These are phyloP conservation scores for Gymnoscopelus microlampas DNA, from an alignment of 2,797 vertebrate genomes.

Conservation along the genomic window DNA sequence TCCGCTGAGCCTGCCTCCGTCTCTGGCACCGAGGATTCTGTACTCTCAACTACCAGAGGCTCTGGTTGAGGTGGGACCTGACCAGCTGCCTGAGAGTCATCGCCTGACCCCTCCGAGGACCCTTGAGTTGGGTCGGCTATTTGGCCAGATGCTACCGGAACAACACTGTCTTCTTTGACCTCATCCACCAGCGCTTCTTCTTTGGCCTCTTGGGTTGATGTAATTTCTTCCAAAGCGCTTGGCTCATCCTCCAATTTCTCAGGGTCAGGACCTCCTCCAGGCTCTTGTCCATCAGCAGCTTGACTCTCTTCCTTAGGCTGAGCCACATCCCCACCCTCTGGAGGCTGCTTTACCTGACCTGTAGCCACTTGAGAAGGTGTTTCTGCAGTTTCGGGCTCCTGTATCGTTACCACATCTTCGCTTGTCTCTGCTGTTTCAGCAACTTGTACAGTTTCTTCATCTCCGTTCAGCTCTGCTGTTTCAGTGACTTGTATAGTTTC, in stretches of 20 bases:
- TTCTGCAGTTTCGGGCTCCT: background rate
- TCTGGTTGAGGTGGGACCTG: constrained; percentile 17
- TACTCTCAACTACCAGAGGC: background rate
- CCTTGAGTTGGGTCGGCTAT: background rate
- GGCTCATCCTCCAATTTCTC: constrained; percentile 7
- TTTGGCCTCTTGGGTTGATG: constrained; percentile 15
- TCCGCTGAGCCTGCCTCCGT: constrained; percentile 10
- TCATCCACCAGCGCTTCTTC: constrained; percentile 16
- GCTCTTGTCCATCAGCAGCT: background rate
- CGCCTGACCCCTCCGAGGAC: background rate
- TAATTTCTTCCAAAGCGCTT: constrained; percentile 8
- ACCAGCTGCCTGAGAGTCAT: background rate
- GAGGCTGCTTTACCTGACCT: background rate
- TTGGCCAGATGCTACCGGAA: constrained; percentile 7
- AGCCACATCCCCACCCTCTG: background rate
- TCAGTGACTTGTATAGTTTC: too few species aligned
- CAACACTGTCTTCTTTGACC: background rate
- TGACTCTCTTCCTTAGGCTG: constrained; percentile 1
- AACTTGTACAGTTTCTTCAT: background rate
- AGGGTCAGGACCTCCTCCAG: background rate
- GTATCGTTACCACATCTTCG: background rate
- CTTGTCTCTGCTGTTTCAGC: too few species aligned
- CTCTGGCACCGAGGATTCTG: constrained; percentile 11
- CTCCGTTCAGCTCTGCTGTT: too few species aligned
- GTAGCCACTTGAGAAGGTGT: background rate